Conservation (phyloP, 2,113 vertebrate species). For the Micronycteris hirsuta region DNA sequence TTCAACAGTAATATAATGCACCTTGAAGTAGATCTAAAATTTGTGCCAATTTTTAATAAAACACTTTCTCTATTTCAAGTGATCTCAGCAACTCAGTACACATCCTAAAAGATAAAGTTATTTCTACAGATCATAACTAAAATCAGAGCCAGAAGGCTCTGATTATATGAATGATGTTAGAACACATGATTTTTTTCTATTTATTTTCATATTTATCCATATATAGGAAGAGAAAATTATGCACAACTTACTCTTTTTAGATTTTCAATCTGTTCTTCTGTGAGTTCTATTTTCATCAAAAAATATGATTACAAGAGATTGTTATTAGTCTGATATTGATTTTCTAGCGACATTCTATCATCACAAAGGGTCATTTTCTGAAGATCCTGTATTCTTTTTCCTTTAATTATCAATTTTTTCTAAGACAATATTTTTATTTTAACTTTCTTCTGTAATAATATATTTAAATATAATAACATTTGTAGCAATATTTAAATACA, state of each 20-base stretch:
- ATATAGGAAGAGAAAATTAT: background rate
- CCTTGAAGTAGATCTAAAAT: constrained; percentile 23
- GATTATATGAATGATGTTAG: background rate
- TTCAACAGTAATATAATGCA: background rate
- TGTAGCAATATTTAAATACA: background rate
- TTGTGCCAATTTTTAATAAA: background rate
- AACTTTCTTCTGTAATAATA: background rate
- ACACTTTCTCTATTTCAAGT: background rate
- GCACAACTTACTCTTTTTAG: background rate
- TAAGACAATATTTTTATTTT: background rate
- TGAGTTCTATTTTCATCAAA: background rate
- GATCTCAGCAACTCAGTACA: background rate
- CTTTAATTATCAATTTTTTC: background rate
- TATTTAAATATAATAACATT: background rate
- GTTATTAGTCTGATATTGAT: background rate
- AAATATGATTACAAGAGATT: constrained; percentile 25
- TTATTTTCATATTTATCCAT: background rate
- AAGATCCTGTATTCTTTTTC: background rate
- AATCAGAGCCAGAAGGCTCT: background rate
- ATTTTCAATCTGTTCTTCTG: background rate
- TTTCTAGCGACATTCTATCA: background rate
- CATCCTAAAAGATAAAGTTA: background rate
- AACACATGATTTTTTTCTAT: background rate
- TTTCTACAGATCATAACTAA: background rate
- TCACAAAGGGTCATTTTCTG: background rate